phyloP scores from a whole-genome alignment of 1,140 invertebrate species.

The Macrobrachium nipponense region DNA sequence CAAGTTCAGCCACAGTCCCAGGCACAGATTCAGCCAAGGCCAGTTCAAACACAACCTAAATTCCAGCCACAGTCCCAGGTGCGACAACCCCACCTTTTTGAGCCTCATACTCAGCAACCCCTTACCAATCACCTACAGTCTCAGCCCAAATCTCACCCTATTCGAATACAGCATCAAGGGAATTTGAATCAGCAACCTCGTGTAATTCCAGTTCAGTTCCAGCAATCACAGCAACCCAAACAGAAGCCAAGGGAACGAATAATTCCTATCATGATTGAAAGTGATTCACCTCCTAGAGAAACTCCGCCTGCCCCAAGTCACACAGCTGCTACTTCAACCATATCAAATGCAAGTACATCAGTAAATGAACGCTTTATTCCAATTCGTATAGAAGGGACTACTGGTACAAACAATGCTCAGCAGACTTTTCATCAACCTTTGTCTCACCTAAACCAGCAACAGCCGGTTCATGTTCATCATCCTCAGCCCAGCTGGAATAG shows the following conservation, averaged over 20 bases:
- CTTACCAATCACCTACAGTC: too few relatives aligned
- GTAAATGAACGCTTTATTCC: slow-evolving; percentile 44
- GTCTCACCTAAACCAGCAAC: slow-evolving; percentile 65
- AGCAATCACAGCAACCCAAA: slow-evolving; percentile 40
- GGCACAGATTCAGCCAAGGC: neutral
- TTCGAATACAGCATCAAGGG: too few relatives aligned
- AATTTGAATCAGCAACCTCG: slow-evolving; percentile 27
- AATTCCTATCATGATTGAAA: slow-evolving; percentile 64
- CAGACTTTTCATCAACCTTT: slow-evolving; percentile 31
- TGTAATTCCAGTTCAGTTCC: slow-evolving; percentile 36
- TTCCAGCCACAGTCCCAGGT: slow-evolving; percentile 11
- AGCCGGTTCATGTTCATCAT: slow-evolving; percentile 59
- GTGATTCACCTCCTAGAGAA: slow-evolving; percentile 23
- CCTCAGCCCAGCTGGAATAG: slow-evolving; percentile 69
- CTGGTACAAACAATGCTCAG: slow-evolving; percentile 41
- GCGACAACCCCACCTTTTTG: too few relatives aligned
- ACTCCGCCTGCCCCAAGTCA: slow-evolving; percentile 13
- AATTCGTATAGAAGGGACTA: slow-evolving; percentile 64
- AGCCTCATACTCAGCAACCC: too few relatives aligned
- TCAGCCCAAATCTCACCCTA: too few relatives aligned
- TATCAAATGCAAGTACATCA: slow-evolving; percentile 3
- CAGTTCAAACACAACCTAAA: neutral
- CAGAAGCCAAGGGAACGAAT: slow-evolving; percentile 62
- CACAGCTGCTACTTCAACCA: slow-evolving; percentile 22
- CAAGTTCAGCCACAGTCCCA: neutral